Evolutionary conservation across 2,888 invertebrate genomes (phyloP), one percentile per base, ranked within the genome.

Genomic region (Meghimatium bilineatum): DNA sequence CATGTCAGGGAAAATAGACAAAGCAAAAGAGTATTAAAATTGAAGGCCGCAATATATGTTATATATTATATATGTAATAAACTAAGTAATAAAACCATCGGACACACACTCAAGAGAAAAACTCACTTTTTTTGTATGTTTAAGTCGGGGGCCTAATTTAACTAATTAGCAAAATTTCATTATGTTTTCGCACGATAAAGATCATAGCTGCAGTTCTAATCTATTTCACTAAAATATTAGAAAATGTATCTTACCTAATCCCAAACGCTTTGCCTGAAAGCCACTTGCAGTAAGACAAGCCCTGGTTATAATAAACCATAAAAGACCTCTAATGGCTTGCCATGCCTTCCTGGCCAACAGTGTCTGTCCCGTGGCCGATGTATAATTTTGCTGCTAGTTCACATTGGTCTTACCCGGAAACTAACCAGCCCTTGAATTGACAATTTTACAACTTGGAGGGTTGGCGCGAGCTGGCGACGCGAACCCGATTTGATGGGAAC

Each of bases 341-440:
- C 20, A 12, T 56, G 56, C 23, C 56, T 32, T 14, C 32, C 32
- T 32, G 32, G 66, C 17, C 29, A 17, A 23, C 63, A n/a, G 10
- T 8, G 29, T 63, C n/a, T 56, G 63, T 23, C 63, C 63, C 5
- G 66, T 2, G 60, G 60, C 60, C n/a, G 26, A 10, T 63, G 8
- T 63, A 63, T 63, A 63, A 66, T 32, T 66, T 29, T 66, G 66
- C 66, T 32, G 32, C 32, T 29, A 66, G 66, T 66, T 29, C 32
- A 29, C 32, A 23, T 63, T 12, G 66, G 66, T 66, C 66, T 66
- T 29, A 10, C 12, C 32, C 44, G 12, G 44, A 72, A 44, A 72
- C 38, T 20, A 72, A 72, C 72, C 72, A 72, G n/a, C n/a, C 44
- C 44, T 72, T 72, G n/a, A 63, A 63, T 34, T 69, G 74, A 74